phyloP scores from a whole-genome alignment of 2,113 vertebrate genomes.

The Bos javanicus region DNA sequence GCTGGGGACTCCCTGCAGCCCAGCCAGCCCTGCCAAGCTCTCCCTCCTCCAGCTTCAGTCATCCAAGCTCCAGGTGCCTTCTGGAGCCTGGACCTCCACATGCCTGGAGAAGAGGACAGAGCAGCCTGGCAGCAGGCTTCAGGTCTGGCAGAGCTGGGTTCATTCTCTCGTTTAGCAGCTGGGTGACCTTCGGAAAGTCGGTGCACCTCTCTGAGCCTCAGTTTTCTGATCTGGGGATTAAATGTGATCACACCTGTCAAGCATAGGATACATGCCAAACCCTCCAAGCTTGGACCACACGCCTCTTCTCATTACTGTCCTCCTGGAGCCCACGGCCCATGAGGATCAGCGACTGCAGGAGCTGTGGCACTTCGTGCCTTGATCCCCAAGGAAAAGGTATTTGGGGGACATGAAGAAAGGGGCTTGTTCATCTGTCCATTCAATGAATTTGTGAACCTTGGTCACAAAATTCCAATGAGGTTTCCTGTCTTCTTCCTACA shows the following conservation, averaged over 20 bases:
- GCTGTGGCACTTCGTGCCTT: background rate
- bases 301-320: background rate
- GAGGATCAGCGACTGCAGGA: background rate
- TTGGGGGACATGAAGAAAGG: background rate
- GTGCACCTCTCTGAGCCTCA: background rate
- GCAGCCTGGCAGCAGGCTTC: background rate
- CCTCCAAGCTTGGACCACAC: fast-evolving
- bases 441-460: background rate
- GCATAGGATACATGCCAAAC: fast-evolving
- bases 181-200: background rate
- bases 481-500: background rate
- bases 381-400: background rate
- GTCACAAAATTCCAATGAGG: background rate
- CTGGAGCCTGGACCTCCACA: background rate
- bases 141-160: background rate
- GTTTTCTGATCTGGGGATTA: background rate
- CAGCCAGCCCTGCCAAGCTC: fast-evolving
- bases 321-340: fast-evolving
- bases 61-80: background rate
- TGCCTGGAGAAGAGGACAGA: background rate
- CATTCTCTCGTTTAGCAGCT: background rate
- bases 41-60: background rate
- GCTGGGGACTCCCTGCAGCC: no score
- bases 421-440: background rate
- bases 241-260: background rate